These are phyloP conservation scores for Drosophila parvula DNA, from an alignment of 1,140 invertebrate species.

Conservation along the genomic window DNA sequence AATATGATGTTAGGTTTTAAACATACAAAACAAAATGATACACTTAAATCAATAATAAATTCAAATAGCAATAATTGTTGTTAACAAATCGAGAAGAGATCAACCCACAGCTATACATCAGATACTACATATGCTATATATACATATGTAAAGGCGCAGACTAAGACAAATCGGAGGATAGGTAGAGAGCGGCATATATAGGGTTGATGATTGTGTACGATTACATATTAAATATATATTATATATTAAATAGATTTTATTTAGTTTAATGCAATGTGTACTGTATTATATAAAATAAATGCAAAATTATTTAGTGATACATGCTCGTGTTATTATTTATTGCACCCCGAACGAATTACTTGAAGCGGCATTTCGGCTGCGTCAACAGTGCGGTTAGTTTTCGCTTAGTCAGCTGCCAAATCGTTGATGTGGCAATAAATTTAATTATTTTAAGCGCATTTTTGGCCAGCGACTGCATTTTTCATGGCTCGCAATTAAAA, in stretches of 20 bases:
- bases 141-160: conserved; percentile 24
- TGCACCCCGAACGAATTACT: background rate
- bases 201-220: conserved; percentile 63
- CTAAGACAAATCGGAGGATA: conserved; percentile 50
- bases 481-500: conserved; percentile 52
- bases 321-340: conserved; percentile 11
- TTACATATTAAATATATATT: conserved; percentile 68
- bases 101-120: conserved; percentile 23
- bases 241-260: conserved; percentile 74
- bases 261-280: conserved; percentile 81
- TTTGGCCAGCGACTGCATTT: conserved; percentile 33
- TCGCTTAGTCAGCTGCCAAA: conserved; percentile 49
- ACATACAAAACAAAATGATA: conserved; percentile 46
- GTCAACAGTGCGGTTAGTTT: conserved; percentile 38
- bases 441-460: conserved; percentile 48
- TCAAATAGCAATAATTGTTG: conserved; percentile 81
- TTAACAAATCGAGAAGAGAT: conserved; percentile 54
- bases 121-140: conserved; percentile 51
- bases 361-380: background rate
- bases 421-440: conserved; percentile 47
- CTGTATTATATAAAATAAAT: conserved; percentile 82
- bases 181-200: conserved; percentile 50
- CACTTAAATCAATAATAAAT: conserved; percentile 69
- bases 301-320: conserved; percentile 81
- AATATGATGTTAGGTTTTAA: conserved; percentile 47